These are phyloP conservation scores for Eumacrocentrus americanus DNA, from an alignment of 2,888 invertebrate species.

Conservation along the genomic window DNA sequence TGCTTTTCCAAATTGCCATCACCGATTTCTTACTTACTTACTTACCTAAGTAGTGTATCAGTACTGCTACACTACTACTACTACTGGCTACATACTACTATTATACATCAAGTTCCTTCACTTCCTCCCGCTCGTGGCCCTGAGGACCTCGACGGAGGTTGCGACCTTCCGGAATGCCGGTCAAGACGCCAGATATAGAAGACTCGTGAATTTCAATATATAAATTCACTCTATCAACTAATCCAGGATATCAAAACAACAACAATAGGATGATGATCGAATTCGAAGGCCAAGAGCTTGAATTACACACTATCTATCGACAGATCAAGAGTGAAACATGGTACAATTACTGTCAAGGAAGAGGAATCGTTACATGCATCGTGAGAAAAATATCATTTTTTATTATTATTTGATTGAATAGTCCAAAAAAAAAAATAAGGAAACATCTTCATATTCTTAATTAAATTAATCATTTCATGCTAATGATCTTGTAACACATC, in stretches of 20 bases:
- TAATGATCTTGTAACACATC: too few species aligned
- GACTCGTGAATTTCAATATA: conserved; percentile 1
- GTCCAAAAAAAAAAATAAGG: too few species aligned
- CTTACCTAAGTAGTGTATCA: too few species aligned
- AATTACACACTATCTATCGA: background rate
- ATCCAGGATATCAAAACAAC: conserved; percentile 5
- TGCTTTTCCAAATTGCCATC: conserved; percentile 30
- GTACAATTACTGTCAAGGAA: conserved; percentile 7
- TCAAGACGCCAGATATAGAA: conserved; percentile 43
- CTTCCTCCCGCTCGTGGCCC: conserved; percentile 24
- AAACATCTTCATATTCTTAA: too few species aligned
- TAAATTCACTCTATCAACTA: background rate
- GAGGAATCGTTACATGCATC: background rate
- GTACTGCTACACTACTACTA: too few species aligned
- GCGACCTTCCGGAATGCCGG: conserved; percentile 56
- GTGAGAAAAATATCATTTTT: background rate
- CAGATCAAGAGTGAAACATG: conserved; percentile 1
- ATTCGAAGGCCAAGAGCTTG: background rate
- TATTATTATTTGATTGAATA: too few species aligned
- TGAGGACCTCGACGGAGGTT: conserved; percentile 50
- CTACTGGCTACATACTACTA: too few species aligned
- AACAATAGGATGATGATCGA: conserved; percentile 6
- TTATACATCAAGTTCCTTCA: background rate
- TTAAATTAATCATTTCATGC: too few species aligned
- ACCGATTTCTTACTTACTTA: too few species aligned